Conservation (phyloP, 1,140 invertebrate genomes). For the Spodoptera litura region DNA sequence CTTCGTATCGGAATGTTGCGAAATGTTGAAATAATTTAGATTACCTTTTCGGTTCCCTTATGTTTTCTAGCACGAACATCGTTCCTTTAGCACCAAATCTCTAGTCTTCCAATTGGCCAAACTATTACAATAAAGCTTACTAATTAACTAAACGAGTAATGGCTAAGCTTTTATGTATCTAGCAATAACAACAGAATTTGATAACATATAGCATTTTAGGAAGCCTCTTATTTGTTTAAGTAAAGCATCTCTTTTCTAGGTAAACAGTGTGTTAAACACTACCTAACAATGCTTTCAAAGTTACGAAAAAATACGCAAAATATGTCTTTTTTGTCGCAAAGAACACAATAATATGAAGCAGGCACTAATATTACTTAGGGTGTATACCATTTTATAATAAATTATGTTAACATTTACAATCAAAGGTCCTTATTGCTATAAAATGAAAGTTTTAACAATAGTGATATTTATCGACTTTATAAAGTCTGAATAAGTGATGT, state of each 20-base stretch:
- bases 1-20: conserved; percentile 80
- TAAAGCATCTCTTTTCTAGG: conserved; percentile 69
- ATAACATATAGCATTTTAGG: conserved; percentile 83
- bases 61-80: conserved; percentile 74
- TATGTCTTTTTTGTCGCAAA: conserved; percentile 81
- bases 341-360: conserved; percentile 80
- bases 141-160: conserved; percentile 82
- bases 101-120: conserved; percentile 84
- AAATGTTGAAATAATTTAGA: conserved; percentile 74
- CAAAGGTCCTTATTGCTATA: conserved; percentile 79
- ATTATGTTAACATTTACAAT: conserved; percentile 82
- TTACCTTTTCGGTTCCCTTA: conserved; percentile 58
- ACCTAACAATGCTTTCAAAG: conserved; percentile 62
- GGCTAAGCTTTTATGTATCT: conserved; percentile 84
- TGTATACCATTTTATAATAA: conserved; percentile 83
- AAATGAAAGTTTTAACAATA: conserved; percentile 75
- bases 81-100: conserved; percentile 84
- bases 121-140: conserved; percentile 82
- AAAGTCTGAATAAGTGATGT: conserved; percentile 56
- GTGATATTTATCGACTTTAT: conserved; percentile 65
- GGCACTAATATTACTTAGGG: conserved; percentile 83
- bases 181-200: conserved; percentile 84
- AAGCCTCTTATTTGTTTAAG: conserved; percentile 81
- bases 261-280: conserved; percentile 77
- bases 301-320: conserved; percentile 70